Evolutionary conservation across 2,797 vertebrate species (phyloP), one percentile per base, ranked within the genome.

Genomic region (Phataginus tricuspis): DNA sequence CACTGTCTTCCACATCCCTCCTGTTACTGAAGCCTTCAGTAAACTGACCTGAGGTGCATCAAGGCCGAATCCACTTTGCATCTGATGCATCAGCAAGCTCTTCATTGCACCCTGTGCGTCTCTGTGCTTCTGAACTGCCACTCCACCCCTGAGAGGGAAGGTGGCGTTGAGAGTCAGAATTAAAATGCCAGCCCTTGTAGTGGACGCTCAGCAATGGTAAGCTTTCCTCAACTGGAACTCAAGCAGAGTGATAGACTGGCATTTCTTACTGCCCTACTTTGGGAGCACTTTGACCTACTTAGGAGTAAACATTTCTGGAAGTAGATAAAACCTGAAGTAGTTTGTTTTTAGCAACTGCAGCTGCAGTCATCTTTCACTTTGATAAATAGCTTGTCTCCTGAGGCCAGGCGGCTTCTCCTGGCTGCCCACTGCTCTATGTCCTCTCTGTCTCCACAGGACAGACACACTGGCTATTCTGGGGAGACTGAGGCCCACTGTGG

Each of bases 261-360:
- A 72, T 94, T 95, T 94, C 79, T 91, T 23, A 61, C 86, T 77
- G 72, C 78, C 93, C 82, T 75, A 86, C 92, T 96, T 96, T 64
- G 39, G 53, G 86, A 95, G 87, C 88, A 94, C 92, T 97, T 94
- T 91, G 93, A 86, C 97, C 95, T 98, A 98, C 97, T 98, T 98
- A 98, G 97, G 98, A 86, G 55, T 94, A 97, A 98, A 95, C 86
- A 69, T 94, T 98, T 96, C 97, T 95, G 97, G 93, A 98, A 97
- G 86, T 29, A 13, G 91, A 92, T 71, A 95, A 96, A 97, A 95
- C 72, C 94, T 97, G 92, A 71, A 83, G 39, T 90, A 59, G 74
- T 95, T 94, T 91, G 93, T 95, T 98, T 98, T 97, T 96, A 96
- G 94, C 95, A 97, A 63, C 86, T 93, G 80, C 93, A 45, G 92